These are phyloP conservation scores for Nycteola revayana DNA, from an alignment of 2,888 invertebrate species.

Conservation along the genomic window DNA sequence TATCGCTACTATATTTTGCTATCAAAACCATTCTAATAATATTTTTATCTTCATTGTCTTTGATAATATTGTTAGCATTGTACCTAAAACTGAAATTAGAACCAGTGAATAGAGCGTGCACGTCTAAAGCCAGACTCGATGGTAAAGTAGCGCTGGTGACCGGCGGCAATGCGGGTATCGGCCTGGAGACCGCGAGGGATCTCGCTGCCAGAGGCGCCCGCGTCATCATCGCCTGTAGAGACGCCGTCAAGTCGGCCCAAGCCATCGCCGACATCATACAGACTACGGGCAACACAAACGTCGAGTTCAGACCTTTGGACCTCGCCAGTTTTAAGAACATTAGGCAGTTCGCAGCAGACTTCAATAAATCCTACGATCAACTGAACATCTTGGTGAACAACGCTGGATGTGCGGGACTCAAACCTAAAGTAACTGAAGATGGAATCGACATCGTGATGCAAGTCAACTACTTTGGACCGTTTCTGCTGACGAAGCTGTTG, in stretches of 20 bases:
- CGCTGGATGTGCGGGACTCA: constrained; percentile 74
- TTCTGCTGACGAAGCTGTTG: constrained; percentile 86
- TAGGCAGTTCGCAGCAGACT: constrained; percentile 82
- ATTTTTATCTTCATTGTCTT: not conserved
- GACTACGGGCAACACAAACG: constrained; percentile 85
- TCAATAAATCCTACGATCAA: constrained; percentile 70
- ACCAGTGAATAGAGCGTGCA: constrained; percentile 43
- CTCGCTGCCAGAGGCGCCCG: constrained; percentile 87
- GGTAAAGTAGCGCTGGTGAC: constrained; percentile 88
- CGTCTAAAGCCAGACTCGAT: constrained; percentile 45
- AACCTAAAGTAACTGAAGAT: constrained; percentile 73
- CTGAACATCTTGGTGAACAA: constrained; percentile 85
- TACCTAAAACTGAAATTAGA: constrained; percentile 14
- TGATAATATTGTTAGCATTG: not conserved
- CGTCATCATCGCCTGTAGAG: constrained; percentile 88
- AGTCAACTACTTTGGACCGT: constrained; percentile 87
- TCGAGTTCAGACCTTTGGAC: constrained; percentile 82
- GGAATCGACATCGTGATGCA: constrained; percentile 84
- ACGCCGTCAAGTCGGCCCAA: constrained; percentile 86
- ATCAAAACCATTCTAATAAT: no score
- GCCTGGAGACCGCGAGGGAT: constrained; percentile 87
- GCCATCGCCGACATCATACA: constrained; percentile 86
- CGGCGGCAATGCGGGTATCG: constrained; percentile 92
- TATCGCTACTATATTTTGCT: no score
- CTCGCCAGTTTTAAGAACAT: constrained; percentile 75